These are phyloP conservation scores for Hiodon alosoides DNA, from an alignment of 2,113 vertebrate genomes.

Conservation along the genomic window DNA sequence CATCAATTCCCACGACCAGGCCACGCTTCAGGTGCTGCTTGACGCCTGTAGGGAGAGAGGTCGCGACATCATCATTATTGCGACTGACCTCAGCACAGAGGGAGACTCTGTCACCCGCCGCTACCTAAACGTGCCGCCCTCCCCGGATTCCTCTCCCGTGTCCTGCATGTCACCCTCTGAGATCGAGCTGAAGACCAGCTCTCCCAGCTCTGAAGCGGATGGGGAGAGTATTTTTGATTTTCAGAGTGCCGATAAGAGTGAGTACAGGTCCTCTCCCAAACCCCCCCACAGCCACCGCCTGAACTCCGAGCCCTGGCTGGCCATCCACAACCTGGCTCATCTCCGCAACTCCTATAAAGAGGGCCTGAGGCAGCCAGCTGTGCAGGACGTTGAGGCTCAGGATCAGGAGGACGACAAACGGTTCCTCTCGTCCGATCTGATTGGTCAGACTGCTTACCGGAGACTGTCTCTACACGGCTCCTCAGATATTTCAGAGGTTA, in stretches of 20 bases:
- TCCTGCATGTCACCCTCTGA: constrained; percentile 65
- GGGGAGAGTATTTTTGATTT: constrained; percentile 57
- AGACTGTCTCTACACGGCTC: constrained; percentile 3
- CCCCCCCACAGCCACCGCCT: constrained; percentile 36
- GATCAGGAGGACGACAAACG: background rate
- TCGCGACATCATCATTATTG: constrained; percentile 60
- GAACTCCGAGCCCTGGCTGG: constrained; percentile 52
- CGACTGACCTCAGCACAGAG: constrained; percentile 45
- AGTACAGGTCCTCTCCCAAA: constrained; percentile 19
- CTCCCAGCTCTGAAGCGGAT: constrained; percentile 45
- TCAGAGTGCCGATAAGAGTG: constrained; percentile 36
- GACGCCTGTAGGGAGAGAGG: constrained; percentile 53
- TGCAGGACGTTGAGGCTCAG: constrained; percentile 18
- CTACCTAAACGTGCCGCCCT: constrained; percentile 51
- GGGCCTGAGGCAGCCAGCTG: constrained; percentile 24
- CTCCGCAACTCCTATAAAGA: constrained; percentile 46
- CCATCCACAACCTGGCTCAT: constrained; percentile 50
- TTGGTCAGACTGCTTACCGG: background rate
- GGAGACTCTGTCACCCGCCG: constrained; percentile 44
- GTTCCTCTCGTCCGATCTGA: background rate
- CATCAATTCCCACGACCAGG: constrained; percentile 51
- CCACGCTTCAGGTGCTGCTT: constrained; percentile 53
- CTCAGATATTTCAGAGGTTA: background rate
- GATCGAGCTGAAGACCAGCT: constrained; percentile 57
- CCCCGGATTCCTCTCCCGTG: constrained; percentile 47